A percentile compares a stretch with the other conserved stretches of the same genome.
These are phyloP conservation scores for Agrypnia vestita DNA, from an alignment of 1,140 invertebrate genomes.

Conservation along the genomic window DNA sequence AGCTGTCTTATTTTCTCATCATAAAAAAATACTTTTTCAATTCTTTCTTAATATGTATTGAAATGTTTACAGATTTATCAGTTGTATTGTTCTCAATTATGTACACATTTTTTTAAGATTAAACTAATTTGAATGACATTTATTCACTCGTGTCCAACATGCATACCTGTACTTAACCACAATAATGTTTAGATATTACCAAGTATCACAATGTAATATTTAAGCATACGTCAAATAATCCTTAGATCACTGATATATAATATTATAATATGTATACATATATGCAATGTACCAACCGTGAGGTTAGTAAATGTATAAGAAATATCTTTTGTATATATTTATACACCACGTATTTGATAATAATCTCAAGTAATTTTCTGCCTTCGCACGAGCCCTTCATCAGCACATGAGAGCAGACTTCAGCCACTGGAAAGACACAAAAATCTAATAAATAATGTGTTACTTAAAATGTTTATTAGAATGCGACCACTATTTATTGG, in stretches of 20 bases:
- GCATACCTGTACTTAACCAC: neutral
- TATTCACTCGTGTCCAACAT: too few species aligned
- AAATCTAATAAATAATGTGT: slow-evolving; percentile 58
- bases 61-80: too few species aligned
- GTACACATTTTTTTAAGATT: too few species aligned
- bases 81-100: too few species aligned
- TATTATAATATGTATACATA: neutral
- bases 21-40: too few species aligned
- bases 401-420: slow-evolving; percentile 83
- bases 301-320: neutral
- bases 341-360: neutral
- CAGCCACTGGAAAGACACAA: slow-evolving; percentile 83
- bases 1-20: too few species aligned
- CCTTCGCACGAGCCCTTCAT: slow-evolving; percentile 54
- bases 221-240: slow-evolving; percentile 1
- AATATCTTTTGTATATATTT: neutral
- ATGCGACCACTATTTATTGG: too few species aligned
- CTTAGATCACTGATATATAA: slow-evolving; percentile 1
- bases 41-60: too few species aligned
- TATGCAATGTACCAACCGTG: neutral
- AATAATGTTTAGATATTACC: slow-evolving; percentile 17
- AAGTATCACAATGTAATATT: slow-evolving; percentile 14
- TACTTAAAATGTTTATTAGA: neutral
- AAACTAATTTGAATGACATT: too few species aligned
- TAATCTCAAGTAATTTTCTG: slow-evolving; percentile 4